Percentiles rank a stretch among this genome's conserved stretches.
These are phyloP conservation scores for Oryctes rhinoceros DNA, from an alignment of 1,140 invertebrate genomes.

Conservation along the genomic window DNA sequence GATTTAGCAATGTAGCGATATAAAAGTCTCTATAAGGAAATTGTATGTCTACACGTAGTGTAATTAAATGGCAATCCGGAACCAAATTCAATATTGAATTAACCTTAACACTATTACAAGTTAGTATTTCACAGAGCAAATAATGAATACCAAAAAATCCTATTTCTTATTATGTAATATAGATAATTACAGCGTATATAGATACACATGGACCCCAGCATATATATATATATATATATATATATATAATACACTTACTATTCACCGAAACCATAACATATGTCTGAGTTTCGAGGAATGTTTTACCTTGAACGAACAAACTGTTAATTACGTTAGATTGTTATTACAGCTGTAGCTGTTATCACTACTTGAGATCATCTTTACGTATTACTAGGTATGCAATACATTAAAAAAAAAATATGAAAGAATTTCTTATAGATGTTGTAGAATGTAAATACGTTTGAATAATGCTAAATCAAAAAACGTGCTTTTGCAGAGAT, in stretches of 20 bases:
- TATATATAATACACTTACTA: too few species aligned
- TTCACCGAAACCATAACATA: neutral
- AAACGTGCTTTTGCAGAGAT: too few species aligned
- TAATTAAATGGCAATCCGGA: neutral
- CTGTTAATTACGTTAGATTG: too few species aligned
- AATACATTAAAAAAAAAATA: too few species aligned
- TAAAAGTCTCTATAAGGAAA: neutral
- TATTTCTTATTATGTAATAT: neutral
- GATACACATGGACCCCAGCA: neutral
- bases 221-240: too few species aligned
- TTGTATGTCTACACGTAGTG: neutral
- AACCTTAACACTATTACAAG: slow-evolving; percentile 17
- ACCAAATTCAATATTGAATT: neutral
- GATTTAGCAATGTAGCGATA: neutral
- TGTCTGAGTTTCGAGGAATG: neutral
- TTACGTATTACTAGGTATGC: too few species aligned
- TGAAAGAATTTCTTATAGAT: too few species aligned
- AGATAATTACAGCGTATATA: neutral
- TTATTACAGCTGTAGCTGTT: too few species aligned
- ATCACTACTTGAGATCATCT: too few species aligned
- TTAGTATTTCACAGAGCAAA: neutral
- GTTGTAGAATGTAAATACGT: too few species aligned
- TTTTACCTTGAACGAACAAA: too few species aligned
- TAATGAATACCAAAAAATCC: neutral
- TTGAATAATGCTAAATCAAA: too few species aligned